These are phyloP conservation scores for Colletes collaris DNA, from an alignment of 2,888 invertebrate species.

Conservation along the genomic window DNA sequence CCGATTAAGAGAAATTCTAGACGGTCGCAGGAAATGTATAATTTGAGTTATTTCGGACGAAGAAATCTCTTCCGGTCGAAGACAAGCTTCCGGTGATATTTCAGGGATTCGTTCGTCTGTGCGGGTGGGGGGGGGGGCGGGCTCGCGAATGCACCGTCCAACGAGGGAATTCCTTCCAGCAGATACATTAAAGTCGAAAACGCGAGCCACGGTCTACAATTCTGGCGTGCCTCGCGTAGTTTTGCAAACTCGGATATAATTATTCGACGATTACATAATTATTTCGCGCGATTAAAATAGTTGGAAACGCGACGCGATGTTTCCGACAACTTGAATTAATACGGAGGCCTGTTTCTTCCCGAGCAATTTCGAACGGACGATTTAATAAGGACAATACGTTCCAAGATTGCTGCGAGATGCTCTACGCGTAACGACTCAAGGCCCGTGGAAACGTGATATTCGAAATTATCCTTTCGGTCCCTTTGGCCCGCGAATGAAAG, in stretches of 20 bases:
- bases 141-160: neutral
- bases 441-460: too few relatives aligned
- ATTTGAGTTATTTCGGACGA: constrained; percentile 30
- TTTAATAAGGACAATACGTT: too few relatives aligned
- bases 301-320: neutral
- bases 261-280: constrained; percentile 10
- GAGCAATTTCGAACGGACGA: neutral
- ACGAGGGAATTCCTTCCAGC: neutral
- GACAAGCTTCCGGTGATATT: constrained; percentile 24
- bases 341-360: too few relatives aligned
- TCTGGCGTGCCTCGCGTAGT: neutral
- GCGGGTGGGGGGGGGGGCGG: neutral
- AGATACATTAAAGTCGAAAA: neutral
- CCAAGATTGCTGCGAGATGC: too few relatives aligned
- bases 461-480: neutral
- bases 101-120: neutral
- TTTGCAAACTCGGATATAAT: constrained; percentile 9
- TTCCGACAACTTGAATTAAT: too few relatives aligned
- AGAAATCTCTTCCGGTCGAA: constrained; percentile 26
- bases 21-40: constrained; percentile 14
- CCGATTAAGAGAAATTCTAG: constrained; percentile 14
- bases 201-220: neutral
- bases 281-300: constrained; percentile 22
- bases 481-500: neutral
- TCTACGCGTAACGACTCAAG: too few relatives aligned